Percentiles rank a stretch among this genome's conserved stretches.
phyloP scores from a whole-genome alignment of 1,140 invertebrate genomes.

The Magallana angulata region DNA sequence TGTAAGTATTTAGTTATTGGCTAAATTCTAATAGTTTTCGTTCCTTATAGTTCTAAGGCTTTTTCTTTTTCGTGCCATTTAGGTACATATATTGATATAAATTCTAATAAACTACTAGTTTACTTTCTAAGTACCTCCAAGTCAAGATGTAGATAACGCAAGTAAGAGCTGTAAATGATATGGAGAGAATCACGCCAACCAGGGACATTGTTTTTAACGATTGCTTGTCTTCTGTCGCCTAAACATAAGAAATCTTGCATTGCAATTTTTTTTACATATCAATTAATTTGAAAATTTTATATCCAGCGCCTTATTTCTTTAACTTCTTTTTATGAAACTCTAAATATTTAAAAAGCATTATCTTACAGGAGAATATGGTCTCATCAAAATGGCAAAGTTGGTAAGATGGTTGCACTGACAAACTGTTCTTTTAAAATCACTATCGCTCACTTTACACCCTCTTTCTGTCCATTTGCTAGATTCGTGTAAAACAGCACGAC shows the following conservation, averaged over 20 bases:
- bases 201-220: conserved; percentile 19
- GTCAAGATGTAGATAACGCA: conserved; percentile 30
- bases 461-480: neutral
- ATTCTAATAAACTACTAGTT: neutral
- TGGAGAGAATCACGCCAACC: conserved; percentile 22
- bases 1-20: neutral
- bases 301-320: too few relatives aligned
- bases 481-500: too few relatives aligned
- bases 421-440: neutral
- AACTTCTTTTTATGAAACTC: neutral
- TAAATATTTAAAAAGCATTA: neutral
- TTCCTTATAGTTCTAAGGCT: neutral
- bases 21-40: neutral
- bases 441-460: neutral
- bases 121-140: conserved; percentile 26
- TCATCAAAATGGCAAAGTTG: conserved; percentile 68
- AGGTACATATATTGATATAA: neutral
- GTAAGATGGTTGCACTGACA: conserved; percentile 67
- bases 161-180: conserved; percentile 29
- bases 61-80: neutral
- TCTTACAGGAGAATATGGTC: conserved; percentile 49
- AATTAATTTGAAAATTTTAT: neutral
- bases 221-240: neutral
- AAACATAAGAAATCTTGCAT: neutral
- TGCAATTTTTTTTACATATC: neutral